Percentiles rank a stretch among this genome's conserved stretches.
These are phyloP conservation scores for Boloria selene DNA, from an alignment of 2,888 invertebrate species.

Conservation along the genomic window DNA sequence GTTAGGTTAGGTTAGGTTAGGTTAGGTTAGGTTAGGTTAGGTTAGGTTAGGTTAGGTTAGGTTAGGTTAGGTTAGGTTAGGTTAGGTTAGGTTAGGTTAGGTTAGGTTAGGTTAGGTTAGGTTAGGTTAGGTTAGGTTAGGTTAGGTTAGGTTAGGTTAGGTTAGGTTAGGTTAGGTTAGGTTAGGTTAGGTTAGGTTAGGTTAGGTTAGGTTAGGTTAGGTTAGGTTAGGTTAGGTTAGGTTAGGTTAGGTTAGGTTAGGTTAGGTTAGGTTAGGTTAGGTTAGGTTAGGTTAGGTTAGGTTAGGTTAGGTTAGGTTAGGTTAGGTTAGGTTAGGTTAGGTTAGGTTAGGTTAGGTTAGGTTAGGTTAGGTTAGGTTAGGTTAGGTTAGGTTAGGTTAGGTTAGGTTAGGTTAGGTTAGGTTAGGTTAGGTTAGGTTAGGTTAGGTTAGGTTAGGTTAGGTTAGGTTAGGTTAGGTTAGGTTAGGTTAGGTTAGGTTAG, in stretches of 20 bases:
- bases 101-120: slow-evolving; percentile 17
- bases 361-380: slow-evolving; percentile 1
- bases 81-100: slow-evolving; percentile 15
- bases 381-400: slow-evolving; percentile 11
- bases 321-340: slow-evolving; percentile 23
- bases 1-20: slow-evolving; percentile 31
- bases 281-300: slow-evolving; percentile 30
- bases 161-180: slow-evolving; percentile 18
- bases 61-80: slow-evolving; percentile 14
- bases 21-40: slow-evolving; percentile 34
- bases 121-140: slow-evolving; percentile 15
- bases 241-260: slow-evolving; percentile 37
- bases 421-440: slow-evolving; percentile 8
- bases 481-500: slow-evolving; percentile 15
- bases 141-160: slow-evolving; percentile 18
- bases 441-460: slow-evolving; percentile 6
- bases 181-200: slow-evolving; percentile 18
- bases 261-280: slow-evolving; percentile 33
- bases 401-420: slow-evolving; percentile 9
- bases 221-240: slow-evolving; percentile 37
- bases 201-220: slow-evolving; percentile 30
- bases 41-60: slow-evolving; percentile 22
- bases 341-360: slow-evolving; percentile 10
- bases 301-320: slow-evolving; percentile 30
- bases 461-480: slow-evolving; percentile 11